Evolutionary conservation across 2,797 vertebrate species (phyloP), one percentile per base, ranked within the genome.

Genomic region (Rhodeus uyekii): DNA sequence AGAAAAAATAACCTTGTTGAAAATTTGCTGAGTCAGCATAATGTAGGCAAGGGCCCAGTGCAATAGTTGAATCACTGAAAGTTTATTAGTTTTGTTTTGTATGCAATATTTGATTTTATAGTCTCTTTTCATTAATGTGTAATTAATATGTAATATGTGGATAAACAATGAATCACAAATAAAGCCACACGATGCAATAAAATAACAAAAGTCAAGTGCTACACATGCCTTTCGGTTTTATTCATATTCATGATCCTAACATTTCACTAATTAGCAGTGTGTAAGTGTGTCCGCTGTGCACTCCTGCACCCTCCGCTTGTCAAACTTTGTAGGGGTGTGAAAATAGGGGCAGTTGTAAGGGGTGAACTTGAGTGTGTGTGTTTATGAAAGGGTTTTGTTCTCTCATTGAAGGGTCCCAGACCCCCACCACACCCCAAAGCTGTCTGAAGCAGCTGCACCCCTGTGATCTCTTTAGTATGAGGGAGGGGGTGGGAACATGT

Each of bases 371-470:
- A 83, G 85, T 80, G 67, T 80, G 84, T 81, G 83, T 82, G 80
- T 60, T 84, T 46, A 71, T 63, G 77, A 60, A 72, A 87, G 86
- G 87, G 87, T 87, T 88, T 89, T 89, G 84, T 88, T 86, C 83
- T 77, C 74, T 92, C 92, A 95, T 95, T 94, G 93, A 95, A 93
- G 93, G 93, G 91, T 93, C 90, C 91, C 88, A 80, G 74, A 84
- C 84, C 88, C 93, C 93, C 92, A 83, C 86, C 86, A 77, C 83
- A 67, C 93, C 93, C 83, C 91, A 93, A 90, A 94, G 93, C 94
- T 93, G 93, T 95, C 94, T 94, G 94, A 94, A 94, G 94, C 94
- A 95, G 95, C 94, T 95, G 94, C 93, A 93, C 93, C 92, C 93
- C 94, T 94, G 93, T 94, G 94, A 92, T 93, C 92, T 93, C 93